These are phyloP conservation scores for Lordiphosa andalusiaca DNA, from an alignment of 2,888 invertebrate genomes.

Conservation along the genomic window DNA sequence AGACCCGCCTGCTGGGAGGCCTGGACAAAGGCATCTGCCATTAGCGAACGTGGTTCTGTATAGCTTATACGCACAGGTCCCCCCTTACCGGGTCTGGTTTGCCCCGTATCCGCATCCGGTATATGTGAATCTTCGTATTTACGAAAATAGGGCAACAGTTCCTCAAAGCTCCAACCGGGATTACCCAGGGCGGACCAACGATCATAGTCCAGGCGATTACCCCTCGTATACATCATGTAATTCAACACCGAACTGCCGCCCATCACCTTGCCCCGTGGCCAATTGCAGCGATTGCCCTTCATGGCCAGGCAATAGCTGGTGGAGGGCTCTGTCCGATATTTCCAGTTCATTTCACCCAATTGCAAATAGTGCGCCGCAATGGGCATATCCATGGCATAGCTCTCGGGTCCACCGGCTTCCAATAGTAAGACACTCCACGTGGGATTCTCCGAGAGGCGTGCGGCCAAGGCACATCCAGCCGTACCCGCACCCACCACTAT, in stretches of 20 bases:
- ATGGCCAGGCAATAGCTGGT: conserved; percentile 86
- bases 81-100: conserved; percentile 79
- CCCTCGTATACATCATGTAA: conserved; percentile 89
- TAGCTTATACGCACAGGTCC: conserved; percentile 83
- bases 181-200: conserved; percentile 87
- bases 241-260: conserved; percentile 91
- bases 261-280: conserved; percentile 90
- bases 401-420: conserved; percentile 88
- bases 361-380: conserved; percentile 86
- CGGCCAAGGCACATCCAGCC: conserved; percentile 88
- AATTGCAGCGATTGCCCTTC: conserved; percentile 86
- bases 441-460: conserved; percentile 86
- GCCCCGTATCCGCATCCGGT: conserved; percentile 79
- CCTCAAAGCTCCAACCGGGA: conserved; percentile 86
- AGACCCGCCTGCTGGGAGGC: conserved; percentile 84
- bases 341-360: conserved; percentile 88
- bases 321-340: conserved; percentile 88
- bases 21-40: conserved; percentile 84
- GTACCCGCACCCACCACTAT: conserved; percentile 90
- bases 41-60: conserved; percentile 81
- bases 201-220: conserved; percentile 87
- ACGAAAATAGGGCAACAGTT: conserved; percentile 88
- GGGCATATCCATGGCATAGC: conserved; percentile 87
- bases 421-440: conserved; percentile 85
- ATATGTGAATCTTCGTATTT: conserved; percentile 87